Percentiles rank a stretch among this genome's conserved stretches.
These are phyloP conservation scores for Melanotaenia parkinsoni DNA, from an alignment of 2,797 vertebrate genomes.

Conservation along the genomic window DNA sequence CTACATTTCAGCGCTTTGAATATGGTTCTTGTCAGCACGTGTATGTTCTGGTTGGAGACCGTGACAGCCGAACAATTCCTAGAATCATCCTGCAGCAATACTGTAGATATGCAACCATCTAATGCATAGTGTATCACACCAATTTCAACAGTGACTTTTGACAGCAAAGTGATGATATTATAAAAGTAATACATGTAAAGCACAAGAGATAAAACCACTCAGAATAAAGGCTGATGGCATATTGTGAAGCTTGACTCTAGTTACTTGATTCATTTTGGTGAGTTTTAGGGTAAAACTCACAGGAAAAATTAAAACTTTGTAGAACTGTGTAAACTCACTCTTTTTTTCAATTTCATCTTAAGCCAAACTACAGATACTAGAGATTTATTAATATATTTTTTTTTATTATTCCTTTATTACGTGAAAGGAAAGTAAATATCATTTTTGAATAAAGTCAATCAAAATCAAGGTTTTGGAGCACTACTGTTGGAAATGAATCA, in stretches of 20 bases:
- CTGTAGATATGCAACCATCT: constrained; percentile 41
- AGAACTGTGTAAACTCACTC: too few species aligned
- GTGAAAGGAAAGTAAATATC: not conserved
- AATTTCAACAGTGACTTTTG: constrained; percentile 19
- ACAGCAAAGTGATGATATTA: constrained; percentile 36
- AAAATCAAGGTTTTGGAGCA: not conserved
- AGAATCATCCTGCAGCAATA: constrained; percentile 53
- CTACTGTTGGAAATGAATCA: not conserved
- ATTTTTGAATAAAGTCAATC: not conserved
- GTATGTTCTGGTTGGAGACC: constrained; percentile 41
- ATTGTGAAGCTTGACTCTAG: not conserved
- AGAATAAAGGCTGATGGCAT: not conserved
- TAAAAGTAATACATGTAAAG: constrained; percentile 32
- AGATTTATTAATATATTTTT: not conserved
- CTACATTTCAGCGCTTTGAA: constrained; percentile 65
- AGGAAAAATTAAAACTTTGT: too few species aligned
- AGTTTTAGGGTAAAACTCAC: too few species aligned
- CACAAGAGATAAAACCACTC: constrained; percentile 14
- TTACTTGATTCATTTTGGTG: not conserved
- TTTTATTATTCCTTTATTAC: not conserved
- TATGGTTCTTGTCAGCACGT: constrained; percentile 68
- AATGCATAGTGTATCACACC: constrained; percentile 22
- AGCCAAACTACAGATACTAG: not conserved
- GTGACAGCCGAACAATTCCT: constrained; percentile 60
- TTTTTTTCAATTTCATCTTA: not conserved